phyloP scores from a whole-genome alignment of 2,888 invertebrate genomes.

The Morinoia aosen region DNA sequence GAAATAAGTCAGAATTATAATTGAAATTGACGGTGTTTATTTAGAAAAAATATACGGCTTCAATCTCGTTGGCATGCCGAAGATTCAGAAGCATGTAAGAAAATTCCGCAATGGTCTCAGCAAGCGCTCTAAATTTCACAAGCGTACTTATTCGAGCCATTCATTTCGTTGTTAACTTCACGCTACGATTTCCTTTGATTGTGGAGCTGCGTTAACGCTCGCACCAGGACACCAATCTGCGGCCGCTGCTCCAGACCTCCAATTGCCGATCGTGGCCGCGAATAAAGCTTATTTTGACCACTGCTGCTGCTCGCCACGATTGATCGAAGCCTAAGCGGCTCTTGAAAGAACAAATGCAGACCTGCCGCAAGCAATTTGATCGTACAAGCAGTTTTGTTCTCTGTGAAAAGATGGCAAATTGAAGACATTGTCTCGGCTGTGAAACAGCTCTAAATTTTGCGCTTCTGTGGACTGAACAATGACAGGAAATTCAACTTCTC shows the following conservation, averaged over 20 bases:
- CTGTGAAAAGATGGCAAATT: conserved; percentile 1
- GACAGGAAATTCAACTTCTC: not conserved
- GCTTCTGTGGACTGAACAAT: not conserved
- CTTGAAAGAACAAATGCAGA: conserved; percentile 5
- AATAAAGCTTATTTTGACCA: conserved; percentile 36
- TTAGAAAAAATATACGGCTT: too few species aligned
- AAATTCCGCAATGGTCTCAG: too few species aligned
- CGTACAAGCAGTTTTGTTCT: not conserved
- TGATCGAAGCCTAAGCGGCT: conserved; percentile 20
- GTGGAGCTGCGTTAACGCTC: too few species aligned
- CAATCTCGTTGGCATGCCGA: too few species aligned
- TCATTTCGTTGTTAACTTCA: too few species aligned
- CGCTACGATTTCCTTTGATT: too few species aligned
- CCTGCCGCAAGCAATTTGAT: conserved; percentile 16
- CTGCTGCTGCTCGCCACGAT: not conserved
- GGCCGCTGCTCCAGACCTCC: not conserved
- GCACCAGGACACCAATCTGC: not conserved
- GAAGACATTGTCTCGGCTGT: not conserved
- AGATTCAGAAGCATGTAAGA: too few species aligned
- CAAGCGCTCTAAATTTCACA: too few species aligned
- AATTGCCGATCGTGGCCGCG: not conserved
- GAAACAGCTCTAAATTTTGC: conserved; percentile 28
- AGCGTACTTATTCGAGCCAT: too few species aligned
- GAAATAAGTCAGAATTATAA: too few species aligned
- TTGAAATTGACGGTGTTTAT: too few species aligned